Percentiles rank a stretch among this genome's conserved stretches.
Evolutionary conservation across 2,888 invertebrate species (phyloP).

Genomic region (Rhopalosiphum nymphaeae): DNA sequence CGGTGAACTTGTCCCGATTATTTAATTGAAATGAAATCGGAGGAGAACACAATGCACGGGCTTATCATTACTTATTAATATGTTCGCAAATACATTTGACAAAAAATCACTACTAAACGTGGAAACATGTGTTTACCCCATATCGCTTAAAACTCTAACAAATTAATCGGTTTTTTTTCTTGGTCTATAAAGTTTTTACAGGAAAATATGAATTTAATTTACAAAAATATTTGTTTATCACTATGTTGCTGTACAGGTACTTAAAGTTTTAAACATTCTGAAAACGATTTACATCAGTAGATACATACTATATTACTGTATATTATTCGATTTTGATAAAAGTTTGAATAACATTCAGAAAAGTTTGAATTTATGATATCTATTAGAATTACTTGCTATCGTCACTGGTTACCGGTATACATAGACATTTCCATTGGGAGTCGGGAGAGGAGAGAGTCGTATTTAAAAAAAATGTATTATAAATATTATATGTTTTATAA

Average conservation of each 20-base stretch:
- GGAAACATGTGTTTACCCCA: not conserved
- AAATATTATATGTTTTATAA: not conserved
- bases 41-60: not conserved
- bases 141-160: not conserved
- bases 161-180: not conserved
- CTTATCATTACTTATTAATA: not conserved
- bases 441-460: not conserved
- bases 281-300: not conserved
- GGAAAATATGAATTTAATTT: not conserved
- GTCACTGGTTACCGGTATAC: not conserved
- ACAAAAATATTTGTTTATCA: not conserved
- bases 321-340: not conserved
- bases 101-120: not conserved
- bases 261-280: not conserved
- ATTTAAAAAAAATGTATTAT: not conserved
- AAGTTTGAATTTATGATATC: not conserved
- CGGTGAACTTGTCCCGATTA: not conserved
- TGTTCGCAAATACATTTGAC: not conserved
- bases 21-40: slow-evolving; percentile 10
- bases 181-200: not conserved
- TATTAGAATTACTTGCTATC: not conserved
- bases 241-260: not conserved
- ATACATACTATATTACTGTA: not conserved
- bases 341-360: not conserved
- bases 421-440: not conserved